Evolutionary conservation across 1,140 invertebrate species (phyloP), one percentile per base, ranked within the genome.

Genomic region (Pristionchus pacificus): DNA sequence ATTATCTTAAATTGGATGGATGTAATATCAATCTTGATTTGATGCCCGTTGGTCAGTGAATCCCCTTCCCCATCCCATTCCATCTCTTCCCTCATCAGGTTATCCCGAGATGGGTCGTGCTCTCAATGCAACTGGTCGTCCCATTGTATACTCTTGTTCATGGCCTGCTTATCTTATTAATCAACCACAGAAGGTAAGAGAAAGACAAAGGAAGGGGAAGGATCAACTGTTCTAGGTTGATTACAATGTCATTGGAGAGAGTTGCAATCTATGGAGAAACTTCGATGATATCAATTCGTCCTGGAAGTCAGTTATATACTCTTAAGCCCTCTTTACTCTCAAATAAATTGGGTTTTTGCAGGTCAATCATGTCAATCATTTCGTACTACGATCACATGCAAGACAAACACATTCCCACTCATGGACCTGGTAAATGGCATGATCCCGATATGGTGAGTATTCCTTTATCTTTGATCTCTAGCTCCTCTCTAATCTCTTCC

Each of bases 61-160:
- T 6, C 19, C 19, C 38, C 38, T 49, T 10, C 19, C 38, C n/a
- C n/a, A n/a, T 49, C 19, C 38, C 38, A 6, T 49, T 10, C 19
- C 19, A 49, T 10, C 38, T 49, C 6, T 49, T 10, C 19, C 38
- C 38, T 49, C n/a, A n/a, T 49, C 38, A 49, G 38, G 90, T 14
- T 98, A 97, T 85, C 91, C 93, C 0, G 90, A 91, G 77, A 96
- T 98, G 86, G 92, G 92, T 13, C 89, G 87, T 49, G 89, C 90
- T 74, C 86, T 98, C 59, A 97, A 93, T 79, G 79, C 87, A 77
- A 97, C 95, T 29, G 93, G 93, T 19, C 87, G 90, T 62, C 88
- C 90, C n/a, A 97, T 98, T 90, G 88, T 97, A 25, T 98, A 95
- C 85, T 94, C 93, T 0, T 98, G 95, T 86, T 94, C 92, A 85